Evolutionary conservation across 2,113 vertebrate genomes (phyloP), one percentile per base, ranked within the genome.

Genomic region (Misgurnus mizolepis): DNA sequence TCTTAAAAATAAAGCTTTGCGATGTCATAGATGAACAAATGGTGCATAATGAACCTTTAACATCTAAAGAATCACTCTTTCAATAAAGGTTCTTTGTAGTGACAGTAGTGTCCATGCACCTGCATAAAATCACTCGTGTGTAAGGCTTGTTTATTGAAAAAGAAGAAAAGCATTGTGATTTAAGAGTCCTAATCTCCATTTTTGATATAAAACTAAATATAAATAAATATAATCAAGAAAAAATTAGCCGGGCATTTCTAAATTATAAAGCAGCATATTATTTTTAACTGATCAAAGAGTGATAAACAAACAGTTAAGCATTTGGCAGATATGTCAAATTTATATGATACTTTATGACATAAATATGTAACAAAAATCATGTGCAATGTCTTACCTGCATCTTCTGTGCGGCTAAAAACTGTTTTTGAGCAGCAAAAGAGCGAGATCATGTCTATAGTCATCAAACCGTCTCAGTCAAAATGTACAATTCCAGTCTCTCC

Each of bases 351-450:
- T 34, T 1, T 70, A 49, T n/a, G 5, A n/a, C 15, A 53, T 14
- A 39, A 43, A 17, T 53, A 6, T 56, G 39, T 1, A 17, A 27
- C 41, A 74, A 11, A 18, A 11, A 4, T 74, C 47, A 27, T 4
- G 34, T 66, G 9, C 10, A 67, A 10, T 34, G 18, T 60, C 74
- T 78, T 80, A 84, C 82, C 74, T 67, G 62, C 68, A 62, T 78
- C 14, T 58, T 18, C 11, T 47, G 53, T 72, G 41, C 10, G 56
- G 40, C 17, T 77, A 67, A n/a, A 55, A 71, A 40, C 50, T 7
- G 60, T 49, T 58, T 39, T 17, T 56, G 11, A 18, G 39, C 22
- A 61, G 43, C 12, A 11, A 76, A 47, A 76, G 10, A 7, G 4
- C 65, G 64, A 14, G 22, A 12, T 58, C 12, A n/a, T 45, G 40